phyloP scores from a whole-genome alignment of 2,797 vertebrate genomes.

The Falco berigora region DNA sequence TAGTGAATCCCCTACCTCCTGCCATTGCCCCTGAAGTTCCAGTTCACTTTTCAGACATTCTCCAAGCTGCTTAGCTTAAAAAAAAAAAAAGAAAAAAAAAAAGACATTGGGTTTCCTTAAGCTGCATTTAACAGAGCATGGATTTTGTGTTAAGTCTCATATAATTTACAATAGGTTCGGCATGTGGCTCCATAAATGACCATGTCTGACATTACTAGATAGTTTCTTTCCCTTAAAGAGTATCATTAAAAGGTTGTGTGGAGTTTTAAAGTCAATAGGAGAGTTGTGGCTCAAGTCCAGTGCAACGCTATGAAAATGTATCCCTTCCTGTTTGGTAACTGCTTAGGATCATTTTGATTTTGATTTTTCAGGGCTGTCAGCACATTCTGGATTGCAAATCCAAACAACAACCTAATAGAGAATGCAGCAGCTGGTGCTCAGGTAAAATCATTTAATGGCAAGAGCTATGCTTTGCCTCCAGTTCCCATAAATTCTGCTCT shows the following conservation, averaged over 20 bases:
- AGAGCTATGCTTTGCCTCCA: neutral
- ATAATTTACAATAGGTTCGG: conserved; percentile 19
- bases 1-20: neutral
- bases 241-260: conserved; percentile 39
- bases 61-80: neutral
- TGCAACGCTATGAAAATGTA: conserved; percentile 26
- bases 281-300: conserved; percentile 30
- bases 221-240: conserved; percentile 37
- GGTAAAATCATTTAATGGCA: conserved; percentile 27
- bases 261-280: conserved; percentile 38
- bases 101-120: neutral
- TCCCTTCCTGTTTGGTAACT: conserved; percentile 50
- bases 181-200: conserved; percentile 25
- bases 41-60: neutral
- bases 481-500: neutral
- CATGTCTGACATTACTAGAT: conserved; percentile 26
- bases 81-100: neutral
- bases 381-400: conserved; percentile 94
- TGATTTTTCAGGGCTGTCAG: conserved; percentile 82
- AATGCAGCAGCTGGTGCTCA: conserved; percentile 83
- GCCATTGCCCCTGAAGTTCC: neutral
- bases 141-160: conserved; percentile 7
- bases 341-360: conserved; percentile 45
- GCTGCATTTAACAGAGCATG: neutral
- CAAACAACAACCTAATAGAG: conserved; percentile 90